phyloP scores from a whole-genome alignment of 2,797 vertebrate species.

The Sebastes trivittatus region DNA sequence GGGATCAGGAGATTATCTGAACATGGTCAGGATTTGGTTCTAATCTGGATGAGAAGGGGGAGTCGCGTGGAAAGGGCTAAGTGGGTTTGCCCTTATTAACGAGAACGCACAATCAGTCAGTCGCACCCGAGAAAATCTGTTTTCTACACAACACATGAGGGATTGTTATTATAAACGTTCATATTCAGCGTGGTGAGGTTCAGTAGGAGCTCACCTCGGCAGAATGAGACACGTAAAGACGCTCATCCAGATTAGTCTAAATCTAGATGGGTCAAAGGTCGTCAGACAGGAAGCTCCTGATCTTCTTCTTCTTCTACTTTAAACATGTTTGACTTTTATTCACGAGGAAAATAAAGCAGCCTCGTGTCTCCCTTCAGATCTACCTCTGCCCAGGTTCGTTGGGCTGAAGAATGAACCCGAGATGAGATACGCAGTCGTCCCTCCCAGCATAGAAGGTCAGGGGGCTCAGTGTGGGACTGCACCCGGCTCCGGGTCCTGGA shows the following conservation, averaged over 20 bases:
- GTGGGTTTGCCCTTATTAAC: conserved; percentile 65
- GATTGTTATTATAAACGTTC: conserved; percentile 31
- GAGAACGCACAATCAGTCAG: conserved; percentile 39
- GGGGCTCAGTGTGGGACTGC: conserved; percentile 74
- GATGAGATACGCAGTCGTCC: conserved; percentile 75
- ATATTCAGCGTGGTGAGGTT: not conserved
- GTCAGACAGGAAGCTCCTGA: not conserved
- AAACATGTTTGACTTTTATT: not conserved
- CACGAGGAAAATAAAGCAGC: not conserved
- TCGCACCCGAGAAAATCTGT: conserved; percentile 32
- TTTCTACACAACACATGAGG: not conserved
- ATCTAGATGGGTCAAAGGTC: conserved; percentile 9
- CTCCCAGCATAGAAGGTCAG: conserved; percentile 73
- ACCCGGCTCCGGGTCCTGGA: conserved; percentile 63
- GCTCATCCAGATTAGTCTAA: conserved; percentile 16
- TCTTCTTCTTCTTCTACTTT: not conserved
- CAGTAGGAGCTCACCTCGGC: not conserved
- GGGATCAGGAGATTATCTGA: conserved; percentile 77
- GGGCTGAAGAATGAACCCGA: conserved; percentile 88
- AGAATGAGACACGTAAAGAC: not conserved
- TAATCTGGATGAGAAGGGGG: conserved; percentile 73
- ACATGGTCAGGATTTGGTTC: conserved; percentile 68
- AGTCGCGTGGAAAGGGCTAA: conserved; percentile 65
- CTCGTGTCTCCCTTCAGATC: conserved; percentile 76
- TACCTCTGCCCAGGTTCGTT: conserved; percentile 91